Conservation (phyloP, 2,888 invertebrate genomes). For the Cordilura impudica region DNA sequence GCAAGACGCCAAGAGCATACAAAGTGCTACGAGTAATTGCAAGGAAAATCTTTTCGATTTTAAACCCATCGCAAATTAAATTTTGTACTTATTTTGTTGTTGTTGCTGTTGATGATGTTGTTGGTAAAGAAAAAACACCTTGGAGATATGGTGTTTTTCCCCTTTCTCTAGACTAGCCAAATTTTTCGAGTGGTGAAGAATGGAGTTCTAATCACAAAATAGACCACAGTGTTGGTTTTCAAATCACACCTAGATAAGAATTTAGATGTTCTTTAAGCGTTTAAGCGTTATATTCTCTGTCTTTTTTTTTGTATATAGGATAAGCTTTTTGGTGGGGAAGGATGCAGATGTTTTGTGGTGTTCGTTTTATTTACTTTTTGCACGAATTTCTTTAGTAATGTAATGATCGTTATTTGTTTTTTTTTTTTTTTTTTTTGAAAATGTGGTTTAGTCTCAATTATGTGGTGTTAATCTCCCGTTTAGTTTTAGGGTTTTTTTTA, state of each 20-base stretch:
- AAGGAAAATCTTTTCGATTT: constrained; percentile 36
- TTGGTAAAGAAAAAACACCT: constrained; percentile 16
- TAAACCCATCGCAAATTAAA: constrained; percentile 37
- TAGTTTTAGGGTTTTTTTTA: not conserved
- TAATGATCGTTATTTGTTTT: not conserved
- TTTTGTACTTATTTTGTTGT: constrained; percentile 25
- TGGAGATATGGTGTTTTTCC: constrained; percentile 1
- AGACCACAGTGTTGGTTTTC: constrained; percentile 27
- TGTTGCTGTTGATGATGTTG: constrained; percentile 24
- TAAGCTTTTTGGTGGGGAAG: constrained; percentile 2
- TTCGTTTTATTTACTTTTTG: constrained; percentile 12
- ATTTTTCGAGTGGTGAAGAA: constrained; percentile 7
- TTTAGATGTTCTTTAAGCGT: constrained; percentile 6
- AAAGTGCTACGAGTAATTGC: constrained; percentile 61
- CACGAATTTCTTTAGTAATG: constrained; percentile 9
- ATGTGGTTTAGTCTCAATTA: constrained; percentile 12
- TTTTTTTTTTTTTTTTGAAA: not conserved
- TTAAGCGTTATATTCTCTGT: constrained; percentile 11
- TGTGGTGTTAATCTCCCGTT: not conserved
- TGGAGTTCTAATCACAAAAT: constrained; percentile 19
- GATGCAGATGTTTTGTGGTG: constrained; percentile 26
- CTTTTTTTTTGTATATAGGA: not conserved
- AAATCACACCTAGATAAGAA: constrained; percentile 25
- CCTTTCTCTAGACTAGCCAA: not conserved
- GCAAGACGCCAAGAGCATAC: constrained; percentile 69